phyloP scores from a whole-genome alignment of 2,888 invertebrate species.

The Leucophenga montana region DNA sequence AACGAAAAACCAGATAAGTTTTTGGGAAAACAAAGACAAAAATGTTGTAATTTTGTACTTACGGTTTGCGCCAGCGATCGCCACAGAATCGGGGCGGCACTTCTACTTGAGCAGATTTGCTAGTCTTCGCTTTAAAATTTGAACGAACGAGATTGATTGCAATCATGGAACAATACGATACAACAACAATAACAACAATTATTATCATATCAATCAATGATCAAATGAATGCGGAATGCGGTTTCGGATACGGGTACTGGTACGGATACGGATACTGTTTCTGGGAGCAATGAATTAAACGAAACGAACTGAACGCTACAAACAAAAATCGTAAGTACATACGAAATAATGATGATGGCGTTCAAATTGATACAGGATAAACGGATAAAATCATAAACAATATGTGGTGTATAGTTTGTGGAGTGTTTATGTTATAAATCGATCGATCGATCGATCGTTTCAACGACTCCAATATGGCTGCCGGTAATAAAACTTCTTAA shows the following conservation, averaged over 20 bases:
- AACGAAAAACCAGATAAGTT: conserved; percentile 24
- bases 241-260: conserved; percentile 20
- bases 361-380: conserved; percentile 28
- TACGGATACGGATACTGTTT: too few relatives aligned
- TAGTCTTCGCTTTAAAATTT: conserved; percentile 67
- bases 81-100: conserved; percentile 44
- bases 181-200: conserved; percentile 72
- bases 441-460: background rate
- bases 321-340: conserved; percentile 30
- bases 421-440: background rate
- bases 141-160: conserved; percentile 37
- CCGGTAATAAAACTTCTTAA: background rate
- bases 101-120: conserved; percentile 61
- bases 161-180: conserved; percentile 69
- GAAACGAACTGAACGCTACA: conserved; percentile 1
- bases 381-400: conserved; percentile 6
- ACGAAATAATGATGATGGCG: conserved; percentile 44
- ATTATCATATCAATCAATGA: conserved; percentile 55
- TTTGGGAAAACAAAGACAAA: conserved; percentile 5
- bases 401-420: background rate
- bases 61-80: conserved; percentile 5
- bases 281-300: background rate
- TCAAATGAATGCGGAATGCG: conserved; percentile 36
- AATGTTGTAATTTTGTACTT: background rate
- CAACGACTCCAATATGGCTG: background rate